phyloP scores from a whole-genome alignment of 1,140 invertebrate genomes.

The Ectropis grisescens region DNA sequence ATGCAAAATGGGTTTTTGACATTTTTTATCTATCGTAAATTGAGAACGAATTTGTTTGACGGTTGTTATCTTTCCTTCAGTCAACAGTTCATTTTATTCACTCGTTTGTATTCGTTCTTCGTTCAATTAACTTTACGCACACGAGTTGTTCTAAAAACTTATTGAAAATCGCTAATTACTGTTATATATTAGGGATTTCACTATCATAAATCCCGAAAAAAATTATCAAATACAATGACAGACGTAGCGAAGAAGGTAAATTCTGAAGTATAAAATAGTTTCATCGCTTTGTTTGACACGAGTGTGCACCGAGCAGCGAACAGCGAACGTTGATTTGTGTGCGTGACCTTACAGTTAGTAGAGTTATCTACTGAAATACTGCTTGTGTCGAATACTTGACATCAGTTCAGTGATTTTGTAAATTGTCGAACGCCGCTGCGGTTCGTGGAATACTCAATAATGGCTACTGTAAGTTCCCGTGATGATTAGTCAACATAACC shows the following conservation, averaged over 20 bases:
- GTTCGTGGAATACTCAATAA: no score
- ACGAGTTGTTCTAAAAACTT: slow-evolving; percentile 26
- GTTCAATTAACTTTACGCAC: slow-evolving; percentile 1
- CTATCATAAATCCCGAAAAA: slow-evolving; percentile 13
- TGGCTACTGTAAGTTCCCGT: slow-evolving; percentile 12
- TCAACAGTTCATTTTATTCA: slow-evolving; percentile 36
- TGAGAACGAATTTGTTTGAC: no score
- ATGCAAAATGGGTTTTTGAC: no score
- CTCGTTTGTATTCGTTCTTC: slow-evolving; percentile 17
- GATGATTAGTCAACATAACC: slow-evolving; percentile 36
- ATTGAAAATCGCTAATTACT: no score
- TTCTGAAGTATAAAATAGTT: slow-evolving; percentile 14
- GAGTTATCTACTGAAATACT: no score
- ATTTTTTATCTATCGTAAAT: no score
- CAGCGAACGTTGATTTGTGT: slow-evolving; percentile 25
- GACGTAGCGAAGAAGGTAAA: slow-evolving; percentile 65
- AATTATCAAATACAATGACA: slow-evolving; percentile 43
- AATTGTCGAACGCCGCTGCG: no score
- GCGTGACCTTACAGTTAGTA: slow-evolving; percentile 24
- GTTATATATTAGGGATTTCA: slow-evolving; percentile 14
- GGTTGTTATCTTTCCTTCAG: no score
- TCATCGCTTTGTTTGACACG: slow-evolving; percentile 30
- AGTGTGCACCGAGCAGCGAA: slow-evolving; percentile 20
- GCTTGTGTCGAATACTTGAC: no score
- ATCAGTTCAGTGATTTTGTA: no score